Conservation (phyloP, 2,113 vertebrate genomes). For the Eretmochelys imbricata region DNA sequence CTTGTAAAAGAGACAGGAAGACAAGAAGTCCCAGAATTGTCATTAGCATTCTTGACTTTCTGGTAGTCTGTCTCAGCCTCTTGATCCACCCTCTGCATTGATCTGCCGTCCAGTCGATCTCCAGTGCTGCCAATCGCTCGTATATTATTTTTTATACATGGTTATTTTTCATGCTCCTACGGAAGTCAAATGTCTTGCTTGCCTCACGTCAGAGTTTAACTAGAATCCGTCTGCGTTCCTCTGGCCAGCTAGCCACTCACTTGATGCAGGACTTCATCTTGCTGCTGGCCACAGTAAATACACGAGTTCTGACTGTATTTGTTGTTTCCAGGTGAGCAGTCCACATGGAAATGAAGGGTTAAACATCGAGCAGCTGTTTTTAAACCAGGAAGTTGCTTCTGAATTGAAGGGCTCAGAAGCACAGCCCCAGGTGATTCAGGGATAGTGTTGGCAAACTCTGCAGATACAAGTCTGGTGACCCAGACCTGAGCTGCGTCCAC, state of each 20-base stretch:
- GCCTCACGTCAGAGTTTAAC: background rate
- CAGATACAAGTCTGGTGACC: background rate
- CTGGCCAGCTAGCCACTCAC: background rate
- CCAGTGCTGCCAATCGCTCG: background rate
- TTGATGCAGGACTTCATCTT: background rate
- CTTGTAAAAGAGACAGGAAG: background rate
- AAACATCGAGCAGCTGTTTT: background rate
- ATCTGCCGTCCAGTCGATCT: background rate
- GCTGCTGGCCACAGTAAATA: background rate
- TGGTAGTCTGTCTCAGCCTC: background rate
- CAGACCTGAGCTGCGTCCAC: background rate
- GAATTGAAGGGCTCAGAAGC: background rate
- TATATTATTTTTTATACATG: background rate
- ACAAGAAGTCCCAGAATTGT: background rate
- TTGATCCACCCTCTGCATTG: background rate
- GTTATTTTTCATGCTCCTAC: background rate
- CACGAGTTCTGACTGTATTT: background rate
- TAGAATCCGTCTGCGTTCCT: background rate
- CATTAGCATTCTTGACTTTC: background rate
- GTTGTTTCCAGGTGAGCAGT: background rate
- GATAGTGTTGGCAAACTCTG: background rate
- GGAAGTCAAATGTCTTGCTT: background rate
- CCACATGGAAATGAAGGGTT: background rate
- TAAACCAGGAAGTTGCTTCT: background rate
- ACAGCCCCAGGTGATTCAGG: background rate